Evolutionary conservation across 2,797 vertebrate genomes (phyloP), one percentile per base, ranked within the genome.

Genomic region (Rallus crepitans): DNA sequence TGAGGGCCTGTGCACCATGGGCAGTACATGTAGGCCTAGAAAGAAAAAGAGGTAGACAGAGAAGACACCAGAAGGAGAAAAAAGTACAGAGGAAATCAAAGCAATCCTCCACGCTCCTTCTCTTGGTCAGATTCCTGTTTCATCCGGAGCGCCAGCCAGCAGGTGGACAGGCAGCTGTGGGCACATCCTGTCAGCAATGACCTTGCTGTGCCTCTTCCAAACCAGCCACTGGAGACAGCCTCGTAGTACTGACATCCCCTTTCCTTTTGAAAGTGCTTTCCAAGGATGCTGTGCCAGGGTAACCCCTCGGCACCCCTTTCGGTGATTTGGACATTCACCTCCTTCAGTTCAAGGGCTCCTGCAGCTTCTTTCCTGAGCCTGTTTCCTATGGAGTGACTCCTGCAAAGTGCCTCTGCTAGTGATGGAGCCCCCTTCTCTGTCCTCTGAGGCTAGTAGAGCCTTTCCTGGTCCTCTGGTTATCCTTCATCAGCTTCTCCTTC

Each of bases 401-500:
- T 79, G 71, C 47, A 14, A 50, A 76, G 52, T 56, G 39, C 56
- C 33, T 80, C 72, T 92, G 40, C 19, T 17, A 64, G 55, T 80
- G 82, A 71, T 6, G 4, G 56, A 35, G 91, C 30, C 77, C 37
- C 33, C 30, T 69, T 31, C 68, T 71, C 35, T 30, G 57, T 78
- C 61, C 90, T 89, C 72, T 11, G 3, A 82, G 57, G 93, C 66
- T 61, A 35, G 8, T 11, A 76, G 77, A 82, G 90, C 91, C 93
- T 85, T 86, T 90, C 66, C 80, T 94, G 96, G 91, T 93, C 91
- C 90, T 76, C 39, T 68, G 89, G 33, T 55, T 68, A 45, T 89
- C 45, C 75, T 90, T 94, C 27, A 63, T 69, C 73, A 84, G 85
- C 88, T 87, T 92, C 96, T 96, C 83, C 80, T 82, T 89, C 77